A percentile compares a stretch with the other conserved stretches of the same genome.
These are phyloP conservation scores for Corvus cornix DNA, from an alignment of 2,113 vertebrate species.

Conservation along the genomic window DNA sequence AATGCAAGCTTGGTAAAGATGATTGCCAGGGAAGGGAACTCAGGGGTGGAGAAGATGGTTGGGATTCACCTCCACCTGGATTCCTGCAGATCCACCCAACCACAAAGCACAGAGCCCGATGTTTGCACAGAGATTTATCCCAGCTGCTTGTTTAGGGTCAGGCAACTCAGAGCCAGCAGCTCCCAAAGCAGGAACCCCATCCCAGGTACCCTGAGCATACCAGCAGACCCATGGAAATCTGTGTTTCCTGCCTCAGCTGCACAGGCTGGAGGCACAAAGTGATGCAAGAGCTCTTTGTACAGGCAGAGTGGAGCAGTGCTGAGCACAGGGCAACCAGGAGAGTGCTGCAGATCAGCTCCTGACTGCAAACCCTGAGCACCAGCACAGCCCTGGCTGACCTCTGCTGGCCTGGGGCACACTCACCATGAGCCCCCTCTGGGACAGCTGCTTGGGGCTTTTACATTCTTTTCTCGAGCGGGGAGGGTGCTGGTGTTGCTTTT, in stretches of 20 bases:
- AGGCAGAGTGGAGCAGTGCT: neutral
- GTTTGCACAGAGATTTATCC: neutral
- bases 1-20: neutral
- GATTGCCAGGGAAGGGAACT: neutral
- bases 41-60: neutral
- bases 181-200: neutral
- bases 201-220: too few relatives aligned
- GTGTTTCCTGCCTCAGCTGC: neutral
- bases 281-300: neutral
- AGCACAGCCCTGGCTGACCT: too few relatives aligned
- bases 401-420: neutral
- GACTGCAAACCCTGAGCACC: neutral
- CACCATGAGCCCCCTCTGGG: neutral
- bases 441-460: neutral
- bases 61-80: neutral
- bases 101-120: neutral
- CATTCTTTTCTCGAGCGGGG: neutral
- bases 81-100: neutral
- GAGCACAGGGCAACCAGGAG: neutral
- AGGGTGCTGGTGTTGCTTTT: neutral
- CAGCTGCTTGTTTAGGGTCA: neutral
- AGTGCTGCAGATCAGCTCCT: neutral
- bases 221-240: neutral
- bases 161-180: neutral
- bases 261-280: neutral